These are phyloP conservation scores for Hydrotaea diabolus DNA, from an alignment of 2,888 invertebrate genomes.

Conservation along the genomic window DNA sequence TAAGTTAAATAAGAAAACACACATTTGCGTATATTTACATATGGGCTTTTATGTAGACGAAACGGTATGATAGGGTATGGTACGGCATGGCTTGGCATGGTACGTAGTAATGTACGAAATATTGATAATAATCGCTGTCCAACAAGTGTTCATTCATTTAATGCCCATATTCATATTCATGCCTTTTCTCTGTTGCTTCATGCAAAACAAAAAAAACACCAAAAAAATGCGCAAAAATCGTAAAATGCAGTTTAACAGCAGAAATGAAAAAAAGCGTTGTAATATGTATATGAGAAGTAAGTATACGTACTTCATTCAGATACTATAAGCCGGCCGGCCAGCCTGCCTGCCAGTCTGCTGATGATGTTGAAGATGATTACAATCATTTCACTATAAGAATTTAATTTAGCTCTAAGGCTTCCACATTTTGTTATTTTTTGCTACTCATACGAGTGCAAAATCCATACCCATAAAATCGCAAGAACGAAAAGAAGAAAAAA, in stretches of 20 bases:
- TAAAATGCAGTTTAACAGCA: not conserved
- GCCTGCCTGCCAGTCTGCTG: not conserved
- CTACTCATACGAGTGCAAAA: not conserved
- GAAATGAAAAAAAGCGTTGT: not conserved
- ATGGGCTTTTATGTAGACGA: not conserved
- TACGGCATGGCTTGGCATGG: not conserved
- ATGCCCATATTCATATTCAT: not conserved
- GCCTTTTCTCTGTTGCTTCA: not conserved
- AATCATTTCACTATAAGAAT: conserved; percentile 67
- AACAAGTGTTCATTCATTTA: conserved; percentile 63
- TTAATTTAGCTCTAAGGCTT: conserved; percentile 64
- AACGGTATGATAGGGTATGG: not conserved
- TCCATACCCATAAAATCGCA: conserved; percentile 26
- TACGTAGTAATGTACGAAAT: conserved; percentile 5
- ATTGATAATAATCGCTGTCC: conserved; percentile 63
- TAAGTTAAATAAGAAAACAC: conserved; percentile 5
- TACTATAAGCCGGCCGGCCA: not conserved
- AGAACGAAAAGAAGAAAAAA: too few species aligned
- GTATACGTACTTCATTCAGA: not conserved
- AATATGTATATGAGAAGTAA: conserved; percentile 59
- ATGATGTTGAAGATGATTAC: conserved; percentile 59
- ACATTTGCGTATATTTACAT: not conserved
- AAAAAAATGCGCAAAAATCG: conserved; percentile 44
- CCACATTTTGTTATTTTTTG: not conserved
- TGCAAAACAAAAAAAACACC: conserved; percentile 17